Base-by-base conservation (phyloP, 2,113 vertebrate species). In the Haemorhous mexicanus region DNA sequence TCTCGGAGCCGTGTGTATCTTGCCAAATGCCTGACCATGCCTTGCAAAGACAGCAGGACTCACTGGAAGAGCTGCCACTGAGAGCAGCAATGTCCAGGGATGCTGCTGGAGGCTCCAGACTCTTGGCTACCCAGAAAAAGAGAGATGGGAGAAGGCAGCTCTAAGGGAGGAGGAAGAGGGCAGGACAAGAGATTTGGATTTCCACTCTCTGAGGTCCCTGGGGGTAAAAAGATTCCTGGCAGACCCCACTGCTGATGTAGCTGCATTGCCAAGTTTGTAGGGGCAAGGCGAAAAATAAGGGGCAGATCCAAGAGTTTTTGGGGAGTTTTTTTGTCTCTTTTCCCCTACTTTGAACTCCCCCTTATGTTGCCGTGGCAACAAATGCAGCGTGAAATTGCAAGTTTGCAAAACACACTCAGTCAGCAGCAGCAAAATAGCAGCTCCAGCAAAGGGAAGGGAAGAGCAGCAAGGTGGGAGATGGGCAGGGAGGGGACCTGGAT, bases 341-440 rank as follows among this genome's bases (percentile, higher is more conserved):
- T 64, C 3, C 77, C 68, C 62, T 47, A 86, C 73, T 90, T 97
- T 93, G 70, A 94, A 82, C 32, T 64, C 13, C 63, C 50, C 39
- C 37, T 81, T 20, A 19, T 10, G 93, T 96, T 95, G 52, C 87
- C 58, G 32, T 86, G 67, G 91, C 81, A 86, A 97, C 83, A 93
- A 96, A 97, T 67, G 56, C 93, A 69, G 77, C 20, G 2, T 95
- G 91, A 97, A 97, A 97, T 95, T 92, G 66, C 75, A 97, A 96
- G 72, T 95, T 93, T 94, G 72, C 91, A 93, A 91, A 96, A 86
- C 28, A 19, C 66, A 53, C 5, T 3, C 76, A 66, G 92, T 95
- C 80, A 95, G 89, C 55, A 68, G 74, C 46, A 22, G 69, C 6
- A 8, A 35, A 20, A 81, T 78, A 79, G 63, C 0, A 2, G 53